Evolutionary conservation across 2,113 vertebrate genomes (phyloP).

Genomic region (Bos javanicus): DNA sequence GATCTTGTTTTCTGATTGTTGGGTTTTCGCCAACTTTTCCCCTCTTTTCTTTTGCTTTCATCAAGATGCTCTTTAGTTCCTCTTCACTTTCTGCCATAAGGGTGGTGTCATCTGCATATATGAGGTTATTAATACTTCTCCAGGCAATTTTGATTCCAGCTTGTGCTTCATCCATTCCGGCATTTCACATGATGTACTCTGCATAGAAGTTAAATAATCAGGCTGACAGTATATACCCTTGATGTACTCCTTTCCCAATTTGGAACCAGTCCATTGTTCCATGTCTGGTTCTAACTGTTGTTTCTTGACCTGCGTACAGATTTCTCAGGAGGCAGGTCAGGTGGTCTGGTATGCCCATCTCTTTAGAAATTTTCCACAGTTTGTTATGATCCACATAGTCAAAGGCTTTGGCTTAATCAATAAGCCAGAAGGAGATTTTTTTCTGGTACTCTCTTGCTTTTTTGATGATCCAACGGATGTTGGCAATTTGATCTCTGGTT

Average conservation of each 20-base stretch:
- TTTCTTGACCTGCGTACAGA: background rate
- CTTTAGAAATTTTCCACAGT: too few species aligned
- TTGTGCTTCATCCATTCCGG: background rate
- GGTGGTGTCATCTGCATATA: background rate
- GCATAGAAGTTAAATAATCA: background rate
- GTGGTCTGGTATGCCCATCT: background rate
- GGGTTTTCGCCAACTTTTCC: accelerated
- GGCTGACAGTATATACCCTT: accelerated
- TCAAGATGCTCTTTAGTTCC: background rate
- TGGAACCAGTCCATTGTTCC: background rate
- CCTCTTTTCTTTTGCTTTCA: background rate
- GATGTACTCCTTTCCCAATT: background rate
- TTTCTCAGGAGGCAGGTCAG: background rate
- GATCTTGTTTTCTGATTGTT: background rate
- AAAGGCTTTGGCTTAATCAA: too few species aligned
- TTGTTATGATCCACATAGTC: too few species aligned
- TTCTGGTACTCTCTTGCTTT: background rate
- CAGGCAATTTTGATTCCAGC: background rate
- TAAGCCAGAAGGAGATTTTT: background rate
- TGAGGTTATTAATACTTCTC: background rate
- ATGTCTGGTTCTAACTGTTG: background rate
- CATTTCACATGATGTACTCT: background rate
- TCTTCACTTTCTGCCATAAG: background rate
- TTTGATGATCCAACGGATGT: accelerated
- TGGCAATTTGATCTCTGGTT: background rate